phyloP scores from a whole-genome alignment of 2,113 vertebrate genomes.

The Lipotes vexillifer region DNA sequence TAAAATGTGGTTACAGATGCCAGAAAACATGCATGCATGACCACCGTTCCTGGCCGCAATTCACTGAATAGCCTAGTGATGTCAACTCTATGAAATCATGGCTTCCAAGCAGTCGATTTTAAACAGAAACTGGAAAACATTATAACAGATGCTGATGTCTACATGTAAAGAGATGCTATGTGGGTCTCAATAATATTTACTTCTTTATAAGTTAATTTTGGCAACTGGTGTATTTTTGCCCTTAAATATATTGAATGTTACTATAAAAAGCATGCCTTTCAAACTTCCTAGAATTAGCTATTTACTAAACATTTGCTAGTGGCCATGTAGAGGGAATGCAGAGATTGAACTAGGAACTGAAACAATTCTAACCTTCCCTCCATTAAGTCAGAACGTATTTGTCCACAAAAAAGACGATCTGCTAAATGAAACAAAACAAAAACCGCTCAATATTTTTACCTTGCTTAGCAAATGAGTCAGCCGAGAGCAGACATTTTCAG shows the following conservation, averaged over 20 bases:
- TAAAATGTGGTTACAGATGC: background rate
- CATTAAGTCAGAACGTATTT: background rate
- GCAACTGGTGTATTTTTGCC: background rate
- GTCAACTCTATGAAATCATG: background rate
- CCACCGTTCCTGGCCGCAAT: background rate
- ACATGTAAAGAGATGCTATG: background rate
- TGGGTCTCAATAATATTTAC: constrained; percentile 36
- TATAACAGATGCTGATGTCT: constrained; percentile 15
- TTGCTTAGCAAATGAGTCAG: background rate
- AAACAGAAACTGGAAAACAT: constrained; percentile 26
- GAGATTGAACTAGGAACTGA: background rate
- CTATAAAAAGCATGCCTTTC: background rate
- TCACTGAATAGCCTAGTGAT: background rate
- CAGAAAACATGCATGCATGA: background rate
- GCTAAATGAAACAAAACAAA: background rate
- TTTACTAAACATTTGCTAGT: background rate
- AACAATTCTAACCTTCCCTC: background rate
- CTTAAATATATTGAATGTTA: background rate
- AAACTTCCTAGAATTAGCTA: background rate
- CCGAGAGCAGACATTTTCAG: background rate
- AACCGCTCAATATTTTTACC: background rate
- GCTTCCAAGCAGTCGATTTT: background rate
- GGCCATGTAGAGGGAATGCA: background rate
- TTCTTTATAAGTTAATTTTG: constrained; percentile 54
- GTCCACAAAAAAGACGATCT: background rate